A percentile compares a stretch with the other conserved stretches of the same genome.
These are phyloP conservation scores for Ispidina picta DNA, from an alignment of 2,797 vertebrate species.

Conservation along the genomic window DNA sequence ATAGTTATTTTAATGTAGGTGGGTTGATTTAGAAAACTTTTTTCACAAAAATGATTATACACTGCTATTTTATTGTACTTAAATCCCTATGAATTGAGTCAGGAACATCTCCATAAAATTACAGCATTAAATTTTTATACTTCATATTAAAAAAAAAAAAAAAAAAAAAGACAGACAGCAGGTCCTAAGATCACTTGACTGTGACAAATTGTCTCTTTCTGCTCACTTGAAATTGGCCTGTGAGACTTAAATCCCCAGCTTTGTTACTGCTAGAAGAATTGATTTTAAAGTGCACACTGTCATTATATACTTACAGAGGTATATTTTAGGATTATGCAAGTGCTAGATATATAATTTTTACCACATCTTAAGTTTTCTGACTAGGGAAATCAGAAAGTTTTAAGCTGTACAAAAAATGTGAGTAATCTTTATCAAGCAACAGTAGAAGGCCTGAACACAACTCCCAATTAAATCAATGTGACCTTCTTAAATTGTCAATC, in stretches of 20 bases:
- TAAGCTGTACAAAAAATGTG: background rate
- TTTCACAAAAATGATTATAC: background rate
- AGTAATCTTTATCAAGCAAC: background rate
- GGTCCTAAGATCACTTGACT: constrained; percentile 57
- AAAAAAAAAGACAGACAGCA: background rate
- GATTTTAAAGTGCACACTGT: constrained; percentile 39
- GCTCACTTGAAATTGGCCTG: constrained; percentile 48
- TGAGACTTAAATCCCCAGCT: constrained; percentile 51
- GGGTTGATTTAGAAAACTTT: background rate
- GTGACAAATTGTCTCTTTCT: constrained; percentile 58
- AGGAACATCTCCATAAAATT: constrained; percentile 51
- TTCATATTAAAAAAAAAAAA: background rate
- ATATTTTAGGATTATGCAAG: constrained; percentile 59
- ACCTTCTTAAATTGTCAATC: constrained; percentile 5
- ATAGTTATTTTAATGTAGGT: background rate
- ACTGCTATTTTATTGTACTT: constrained; percentile 7
- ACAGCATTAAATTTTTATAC: constrained; percentile 47
- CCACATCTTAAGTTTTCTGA: background rate
- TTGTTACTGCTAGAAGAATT: constrained; percentile 46
- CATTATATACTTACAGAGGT: constrained; percentile 57
- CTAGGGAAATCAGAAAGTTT: background rate
- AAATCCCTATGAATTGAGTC: constrained; percentile 27
- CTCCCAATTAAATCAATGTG: constrained; percentile 6
- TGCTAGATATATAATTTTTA: constrained; percentile 19
- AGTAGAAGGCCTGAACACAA: background rate